Evolutionary conservation across 2,113 vertebrate genomes (phyloP), one percentile per base, ranked within the genome.

Genomic region (Synchiropus splendidus): DNA sequence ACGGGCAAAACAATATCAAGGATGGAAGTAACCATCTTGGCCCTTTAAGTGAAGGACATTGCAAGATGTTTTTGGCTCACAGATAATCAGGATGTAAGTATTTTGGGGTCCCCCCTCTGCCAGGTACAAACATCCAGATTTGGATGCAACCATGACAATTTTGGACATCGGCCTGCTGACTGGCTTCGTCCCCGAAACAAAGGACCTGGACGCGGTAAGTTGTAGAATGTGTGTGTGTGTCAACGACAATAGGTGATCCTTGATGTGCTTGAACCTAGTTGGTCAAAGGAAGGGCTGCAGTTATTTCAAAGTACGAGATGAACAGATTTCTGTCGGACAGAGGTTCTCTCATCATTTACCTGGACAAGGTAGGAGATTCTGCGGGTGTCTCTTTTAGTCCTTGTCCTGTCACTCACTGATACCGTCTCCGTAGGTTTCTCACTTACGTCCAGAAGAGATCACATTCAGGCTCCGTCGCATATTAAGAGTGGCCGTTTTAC

Each of bases 301-400:
- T 75, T 21, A 82, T 92, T 64, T 59, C 88, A 39, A 88, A 81
- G 51, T 90, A 79, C 12, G 87, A 90, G 59, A 44, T 88, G 45
- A 46, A 86, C 60, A 82, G 64, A 4, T 58, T 0, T 0, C 42
- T 70, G 15, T 77, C 78, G 1, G 75, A 81, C 1, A 81, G 65
- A 62, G 86, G 87, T 42, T 91, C 89, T 0, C 74, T 94, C 43
- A 68, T 94, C 70, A 74, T 94, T 42, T 92, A 94, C 70, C 57
- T 94, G 13, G 73, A 92, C 36, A 89, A 87, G 83, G 91, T 91
- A 39, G 42, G 39, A 5, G 4, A 5, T 34, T 8, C 16, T 1
- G 3, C 6, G n/a, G n/a, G n/a, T n/a, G n/a, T n/a, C n/a, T n/a
- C 53, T 16, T 13, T 38, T 6, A 2, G 1, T 1, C 10, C 37